Evolutionary conservation across 2,797 vertebrate genomes (phyloP).

Genomic region (Adelosebastes latens): DNA sequence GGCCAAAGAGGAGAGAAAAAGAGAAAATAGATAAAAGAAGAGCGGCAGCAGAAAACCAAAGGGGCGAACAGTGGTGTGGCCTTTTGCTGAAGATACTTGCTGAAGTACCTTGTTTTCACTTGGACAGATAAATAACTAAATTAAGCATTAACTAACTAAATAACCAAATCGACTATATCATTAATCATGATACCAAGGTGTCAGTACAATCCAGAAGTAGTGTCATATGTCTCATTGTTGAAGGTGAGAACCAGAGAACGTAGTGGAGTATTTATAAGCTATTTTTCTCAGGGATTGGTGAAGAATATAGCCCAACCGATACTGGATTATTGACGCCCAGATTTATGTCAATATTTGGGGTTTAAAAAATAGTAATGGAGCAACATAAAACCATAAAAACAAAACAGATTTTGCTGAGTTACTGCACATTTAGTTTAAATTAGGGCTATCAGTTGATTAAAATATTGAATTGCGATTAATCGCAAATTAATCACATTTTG

Average conservation of each 20-base stretch:
- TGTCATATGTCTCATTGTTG: neutral
- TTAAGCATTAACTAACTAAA: neutral
- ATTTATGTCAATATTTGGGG: no score
- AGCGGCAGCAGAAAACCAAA: neutral
- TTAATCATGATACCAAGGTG: neutral
- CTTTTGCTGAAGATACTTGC: neutral
- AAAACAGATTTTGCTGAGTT: no score
- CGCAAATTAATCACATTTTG: no score
- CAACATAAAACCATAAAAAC: neutral
- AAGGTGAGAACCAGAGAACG: neutral
- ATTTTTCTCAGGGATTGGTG: neutral
- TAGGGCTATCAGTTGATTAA: no score
- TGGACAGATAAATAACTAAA: neutral
- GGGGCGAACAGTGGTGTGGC: neutral
- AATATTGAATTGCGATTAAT: no score
- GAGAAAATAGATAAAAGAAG: neutral
- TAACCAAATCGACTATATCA: neutral
- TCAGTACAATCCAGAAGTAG: neutral
- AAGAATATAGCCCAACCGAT: neutral
- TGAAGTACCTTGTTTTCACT: neutral
- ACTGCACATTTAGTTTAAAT: no score
- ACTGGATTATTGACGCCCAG: neutral
- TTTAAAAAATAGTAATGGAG: neutral
- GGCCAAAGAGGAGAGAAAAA: neutral
- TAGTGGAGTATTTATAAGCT: neutral